Evolutionary conservation across 2,888 invertebrate species (phyloP), one percentile per base, ranked within the genome.

Genomic region (Brenthis ino): DNA sequence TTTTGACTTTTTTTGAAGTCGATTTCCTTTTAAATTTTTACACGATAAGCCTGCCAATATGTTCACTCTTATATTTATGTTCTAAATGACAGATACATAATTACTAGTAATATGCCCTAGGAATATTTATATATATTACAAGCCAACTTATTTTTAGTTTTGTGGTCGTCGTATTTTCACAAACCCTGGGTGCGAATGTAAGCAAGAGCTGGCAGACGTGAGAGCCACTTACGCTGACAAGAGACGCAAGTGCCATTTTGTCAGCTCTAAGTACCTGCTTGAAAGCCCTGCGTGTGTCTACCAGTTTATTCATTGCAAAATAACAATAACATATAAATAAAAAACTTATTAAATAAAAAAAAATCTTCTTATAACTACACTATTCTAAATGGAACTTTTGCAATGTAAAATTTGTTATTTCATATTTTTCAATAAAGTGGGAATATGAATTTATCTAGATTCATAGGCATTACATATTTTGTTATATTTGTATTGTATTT

Each of bases 231-330:
- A 70, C 72, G 77, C 73, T 78, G 78, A 79, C 80, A 81, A 82
- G 80, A 77, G 77, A 79, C 78, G 74, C 77, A 82, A 83, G 83
- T 77, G 77, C 79, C 80, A 81, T 83, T 82, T 82, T 81, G 82
- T 80, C 77, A n/a, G 76, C 73, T 70, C 75, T 76, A 72, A 77
- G 77, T 74, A 74, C 72, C 57, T 57, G 51, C 63, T 68, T 55
- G 65, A 68, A 70, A 65, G 60, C 63, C 64, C 69, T 63, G 71
- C 57, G 51, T 65, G 55, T 71, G 51, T 68, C 60, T 65, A 33
- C n/a, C 60, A 56, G 65, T 58, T 64, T 68, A 68, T 68, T 65
- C 53, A 64, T 68, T 53, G 50, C 60, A 50, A 60, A 60, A 60
- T 60, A 50, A 50, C 60, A 50, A 60, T 28, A 60, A 28, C 50